Base-by-base conservation (phyloP, 2,888 invertebrate species). In the Amblyteles armatorius region DNA sequence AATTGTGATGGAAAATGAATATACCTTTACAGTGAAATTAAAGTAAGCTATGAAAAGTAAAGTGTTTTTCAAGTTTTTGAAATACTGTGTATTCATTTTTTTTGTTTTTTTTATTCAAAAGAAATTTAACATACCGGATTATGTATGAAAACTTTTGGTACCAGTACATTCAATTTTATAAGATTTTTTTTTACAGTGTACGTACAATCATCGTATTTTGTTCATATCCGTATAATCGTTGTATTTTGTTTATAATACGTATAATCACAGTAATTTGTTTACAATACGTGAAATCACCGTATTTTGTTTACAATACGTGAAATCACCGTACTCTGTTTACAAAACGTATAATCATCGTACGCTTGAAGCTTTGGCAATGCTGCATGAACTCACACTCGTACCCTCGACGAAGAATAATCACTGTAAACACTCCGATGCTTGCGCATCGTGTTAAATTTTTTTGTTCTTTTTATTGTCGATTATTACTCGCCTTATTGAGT, bases 301-400 rank as follows among this genome's bases (percentile, higher is more conserved):
- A 87, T 40, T 36, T 7, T 26, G 3, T 36, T 36, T 71, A 72
- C 55, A 40, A 26, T 26, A 26, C 26, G 26, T 26, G 3, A 2
- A 26, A 26, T 26, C 26, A 26, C 3, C 52, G 52, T 19, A 52
- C 19, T 71, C 36, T 50, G 71, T 67, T 52, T 50, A 63, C 4
- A 33, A 55, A 19, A 55, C 55, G 55, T 55, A 40, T 71, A 33
- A 72, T 71, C 73, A 68, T 50, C 63, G 76, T 85, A 87, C 89
- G 92, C 91, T 91, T 90, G 88, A 74, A 89, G 93, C 93, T 93
- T 93, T 93, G 92, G 92, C 92, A 83, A 91, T 93, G 92, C 88
- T 92, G 93, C 93, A 93, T 93, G 93, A 88, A 74, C 69, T 87
- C 82, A 84, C 80, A 86, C 78, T 81, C 48, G 74, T 77, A 52